Conservation (phyloP, 2,113 vertebrate species). For the Eubucco bourcierii region DNA sequence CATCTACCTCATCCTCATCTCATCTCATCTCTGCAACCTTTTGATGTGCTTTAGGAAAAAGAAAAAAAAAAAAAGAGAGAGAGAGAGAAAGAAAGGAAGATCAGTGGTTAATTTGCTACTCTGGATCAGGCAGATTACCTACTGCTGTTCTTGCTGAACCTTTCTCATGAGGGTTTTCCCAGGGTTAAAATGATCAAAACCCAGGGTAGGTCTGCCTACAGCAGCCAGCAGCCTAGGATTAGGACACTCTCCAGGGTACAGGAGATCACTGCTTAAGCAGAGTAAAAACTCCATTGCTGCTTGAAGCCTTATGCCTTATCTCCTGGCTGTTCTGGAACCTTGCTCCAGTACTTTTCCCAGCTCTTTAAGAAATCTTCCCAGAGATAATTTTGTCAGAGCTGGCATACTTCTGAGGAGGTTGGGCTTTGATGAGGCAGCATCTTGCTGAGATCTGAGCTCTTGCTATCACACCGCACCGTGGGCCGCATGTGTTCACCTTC, state of each 20-base stretch:
- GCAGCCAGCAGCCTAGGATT: background rate
- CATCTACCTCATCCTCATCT: background rate
- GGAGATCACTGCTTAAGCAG: background rate
- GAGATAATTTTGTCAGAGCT: background rate
- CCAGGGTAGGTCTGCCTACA: background rate
- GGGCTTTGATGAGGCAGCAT: background rate
- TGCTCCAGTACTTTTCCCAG: background rate
- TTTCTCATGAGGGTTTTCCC: background rate
- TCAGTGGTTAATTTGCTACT: background rate
- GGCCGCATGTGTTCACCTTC: fast-evolving
- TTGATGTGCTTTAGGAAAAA: background rate
- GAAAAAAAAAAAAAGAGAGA: no score
- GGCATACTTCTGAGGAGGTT: background rate
- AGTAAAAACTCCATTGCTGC: background rate
- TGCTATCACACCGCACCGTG: background rate
- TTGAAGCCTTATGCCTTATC: background rate
- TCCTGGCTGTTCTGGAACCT: background rate
- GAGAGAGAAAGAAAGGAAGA: background rate
- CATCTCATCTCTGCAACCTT: background rate
- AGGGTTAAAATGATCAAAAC: background rate
- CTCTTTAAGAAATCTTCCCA: background rate
- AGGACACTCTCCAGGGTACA: background rate
- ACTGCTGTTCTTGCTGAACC: background rate
- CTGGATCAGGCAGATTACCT: background rate
- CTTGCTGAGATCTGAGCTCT: background rate